phyloP scores from a whole-genome alignment of 1,140 invertebrate genomes.

The Thalassaphorura encarpata region DNA sequence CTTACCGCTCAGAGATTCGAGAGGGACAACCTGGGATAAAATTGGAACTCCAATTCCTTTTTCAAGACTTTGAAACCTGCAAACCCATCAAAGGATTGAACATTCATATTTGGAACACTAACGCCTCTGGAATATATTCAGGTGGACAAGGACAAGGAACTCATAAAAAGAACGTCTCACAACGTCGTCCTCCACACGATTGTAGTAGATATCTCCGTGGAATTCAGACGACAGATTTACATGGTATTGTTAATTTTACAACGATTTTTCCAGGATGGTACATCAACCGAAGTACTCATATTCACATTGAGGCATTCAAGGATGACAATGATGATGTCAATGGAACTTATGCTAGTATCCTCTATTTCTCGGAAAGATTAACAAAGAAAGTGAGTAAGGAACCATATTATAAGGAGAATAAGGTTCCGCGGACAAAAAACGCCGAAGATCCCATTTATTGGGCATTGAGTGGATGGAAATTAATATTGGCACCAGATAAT shows the following conservation, averaged over 20 bases:
- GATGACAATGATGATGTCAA: background rate
- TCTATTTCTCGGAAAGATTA: no score
- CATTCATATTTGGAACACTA: background rate
- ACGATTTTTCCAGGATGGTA: background rate
- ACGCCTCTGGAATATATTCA: background rate
- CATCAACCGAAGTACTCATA: background rate
- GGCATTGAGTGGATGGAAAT: no score
- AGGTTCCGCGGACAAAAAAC: no score
- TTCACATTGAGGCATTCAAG: slow-evolving; percentile 19
- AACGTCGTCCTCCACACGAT: background rate
- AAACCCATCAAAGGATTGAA: background rate
- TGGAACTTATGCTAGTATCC: no score
- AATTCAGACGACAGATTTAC: background rate
- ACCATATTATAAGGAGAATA: no score
- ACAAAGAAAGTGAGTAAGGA: no score
- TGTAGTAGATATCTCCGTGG: background rate
- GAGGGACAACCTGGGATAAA: background rate
- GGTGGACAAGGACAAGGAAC: background rate
- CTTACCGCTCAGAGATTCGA: no score
- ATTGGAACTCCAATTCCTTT: background rate
- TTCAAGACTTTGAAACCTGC: background rate
- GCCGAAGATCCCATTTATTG: no score
- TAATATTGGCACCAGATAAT: no score
- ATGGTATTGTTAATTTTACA: background rate
- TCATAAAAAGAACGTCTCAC: background rate